Evolutionary conservation across 2,113 vertebrate genomes (phyloP).

Genomic region (Chloropsis cyanopogon): DNA sequence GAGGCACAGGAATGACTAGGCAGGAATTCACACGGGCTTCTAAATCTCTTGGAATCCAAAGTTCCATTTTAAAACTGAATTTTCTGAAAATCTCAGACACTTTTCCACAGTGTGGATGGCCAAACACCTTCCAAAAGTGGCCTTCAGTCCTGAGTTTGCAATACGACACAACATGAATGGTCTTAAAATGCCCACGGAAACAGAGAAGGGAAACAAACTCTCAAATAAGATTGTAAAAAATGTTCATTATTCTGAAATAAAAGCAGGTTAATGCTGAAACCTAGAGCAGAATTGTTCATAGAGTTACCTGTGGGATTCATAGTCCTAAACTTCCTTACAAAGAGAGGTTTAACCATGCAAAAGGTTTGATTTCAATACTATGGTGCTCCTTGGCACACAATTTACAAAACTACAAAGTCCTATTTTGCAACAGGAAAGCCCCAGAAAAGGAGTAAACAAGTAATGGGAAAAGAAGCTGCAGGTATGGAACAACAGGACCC

Average conservation of each 20-base stretch:
- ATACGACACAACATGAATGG: fast-evolving
- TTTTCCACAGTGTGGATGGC: too few species aligned
- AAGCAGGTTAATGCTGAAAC: background rate
- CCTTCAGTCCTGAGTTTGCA: background rate
- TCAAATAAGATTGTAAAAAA: background rate
- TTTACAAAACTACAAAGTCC: background rate
- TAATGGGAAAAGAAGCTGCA: background rate
- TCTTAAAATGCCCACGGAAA: background rate
- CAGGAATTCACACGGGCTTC: background rate
- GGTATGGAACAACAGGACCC: fast-evolving
- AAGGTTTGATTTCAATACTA: background rate
- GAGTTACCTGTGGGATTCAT: background rate
- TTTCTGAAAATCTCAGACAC: background rate
- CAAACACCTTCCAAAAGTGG: fast-evolving
- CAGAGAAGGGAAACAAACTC: background rate
- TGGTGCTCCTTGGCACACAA: background rate
- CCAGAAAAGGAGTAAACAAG: too few species aligned
- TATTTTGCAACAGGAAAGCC: background rate
- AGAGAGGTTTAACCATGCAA: background rate
- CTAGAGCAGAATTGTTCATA: fast-evolving
- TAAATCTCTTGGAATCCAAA: background rate
- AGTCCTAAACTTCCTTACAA: background rate
- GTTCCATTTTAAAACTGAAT: background rate
- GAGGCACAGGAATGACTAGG: background rate
- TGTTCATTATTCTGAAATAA: background rate